A percentile compares a stretch with the other conserved stretches of the same genome.
Conservation (phyloP, 30 jellyfish, hydroid and myxozoan species). For the Clytia hemisphaerica region DNA sequence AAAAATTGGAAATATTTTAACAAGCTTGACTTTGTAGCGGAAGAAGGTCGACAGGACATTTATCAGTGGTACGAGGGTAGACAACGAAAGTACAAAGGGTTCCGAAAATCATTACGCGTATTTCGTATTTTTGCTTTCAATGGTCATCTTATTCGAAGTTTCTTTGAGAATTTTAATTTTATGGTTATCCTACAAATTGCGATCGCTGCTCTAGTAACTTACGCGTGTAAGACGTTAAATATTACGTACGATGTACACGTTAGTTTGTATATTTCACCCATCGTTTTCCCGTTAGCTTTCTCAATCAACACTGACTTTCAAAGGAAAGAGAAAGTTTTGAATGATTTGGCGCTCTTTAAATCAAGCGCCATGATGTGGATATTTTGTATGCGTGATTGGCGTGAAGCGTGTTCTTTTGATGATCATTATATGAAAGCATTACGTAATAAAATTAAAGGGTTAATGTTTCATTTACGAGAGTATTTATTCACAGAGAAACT, state of each 20-base stretch:
- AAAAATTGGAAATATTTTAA: conserved; percentile 6
- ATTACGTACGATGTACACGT: conserved; percentile 74
- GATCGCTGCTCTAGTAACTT: conserved; percentile 64
- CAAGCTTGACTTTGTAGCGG: conserved; percentile 84
- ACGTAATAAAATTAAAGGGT: conserved; percentile 73
- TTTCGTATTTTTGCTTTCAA: conserved; percentile 83
- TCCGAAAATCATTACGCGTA: conserved; percentile 52
- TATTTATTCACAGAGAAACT: conserved; percentile 77
- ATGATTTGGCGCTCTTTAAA: conserved; percentile 86
- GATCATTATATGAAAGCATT: conserved; percentile 82
- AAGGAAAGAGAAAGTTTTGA: conserved; percentile 94
- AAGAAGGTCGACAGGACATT: conserved; percentile 93
- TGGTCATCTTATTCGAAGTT: conserved; percentile 69
- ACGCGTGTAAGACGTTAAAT: conserved; percentile 18
- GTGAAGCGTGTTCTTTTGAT: conserved; percentile 46
- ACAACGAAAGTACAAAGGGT: conserved; percentile 63
- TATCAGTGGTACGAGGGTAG: conserved; percentile 87
- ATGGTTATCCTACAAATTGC: conserved; percentile 89
- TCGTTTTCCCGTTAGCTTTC: conserved; percentile 95
- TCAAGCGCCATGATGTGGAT: conserved; percentile 91
- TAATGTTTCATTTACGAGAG: conserved; percentile 89
- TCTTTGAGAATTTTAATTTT: conserved; percentile 70
- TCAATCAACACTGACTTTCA: conserved; percentile 97
- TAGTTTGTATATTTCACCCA: conserved; percentile 91
- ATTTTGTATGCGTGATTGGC: conserved; percentile 94